phyloP scores from a whole-genome alignment of 2,888 invertebrate species.

The Dolomedes plantarius region DNA sequence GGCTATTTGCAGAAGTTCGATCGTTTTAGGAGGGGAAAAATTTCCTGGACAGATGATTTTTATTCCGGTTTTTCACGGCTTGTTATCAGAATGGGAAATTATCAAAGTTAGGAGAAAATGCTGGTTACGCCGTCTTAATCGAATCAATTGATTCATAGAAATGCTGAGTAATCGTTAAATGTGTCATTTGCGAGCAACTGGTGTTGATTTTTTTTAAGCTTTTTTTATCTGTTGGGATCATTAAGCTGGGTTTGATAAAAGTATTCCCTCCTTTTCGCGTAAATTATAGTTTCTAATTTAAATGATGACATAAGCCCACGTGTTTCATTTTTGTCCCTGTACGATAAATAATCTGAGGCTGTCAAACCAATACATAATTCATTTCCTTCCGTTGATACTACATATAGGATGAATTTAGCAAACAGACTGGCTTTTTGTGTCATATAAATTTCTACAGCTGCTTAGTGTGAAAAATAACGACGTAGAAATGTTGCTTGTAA shows the following conservation, averaged over 20 bases:
- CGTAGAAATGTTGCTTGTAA: no score
- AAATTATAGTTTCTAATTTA: neutral
- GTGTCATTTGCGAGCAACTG: constrained; percentile 3
- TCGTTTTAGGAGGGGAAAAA: constrained; percentile 36
- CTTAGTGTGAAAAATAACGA: no score
- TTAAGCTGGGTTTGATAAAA: neutral
- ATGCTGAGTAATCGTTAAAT: neutral
- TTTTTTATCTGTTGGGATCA: neutral
- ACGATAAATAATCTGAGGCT: no score
- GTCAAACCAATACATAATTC: no score
- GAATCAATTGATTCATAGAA: constrained; percentile 7
- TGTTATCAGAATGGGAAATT: constrained; percentile 20
- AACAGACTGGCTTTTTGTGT: no score
- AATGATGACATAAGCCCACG: neutral
- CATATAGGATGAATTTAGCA: no score
- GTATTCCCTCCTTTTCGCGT: neutral
- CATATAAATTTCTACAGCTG: no score
- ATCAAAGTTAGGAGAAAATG: constrained; percentile 13
- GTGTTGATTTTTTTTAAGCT: constrained; percentile 5
- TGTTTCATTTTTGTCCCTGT: no score
- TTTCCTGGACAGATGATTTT: constrained; percentile 43
- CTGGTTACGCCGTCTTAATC: neutral
- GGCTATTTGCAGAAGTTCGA: constrained; percentile 62
- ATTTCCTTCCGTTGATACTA: no score
- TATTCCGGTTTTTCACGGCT: constrained; percentile 20